phyloP scores from a whole-genome alignment of 2,888 invertebrate genomes.

The Cheilosia urbana region DNA sequence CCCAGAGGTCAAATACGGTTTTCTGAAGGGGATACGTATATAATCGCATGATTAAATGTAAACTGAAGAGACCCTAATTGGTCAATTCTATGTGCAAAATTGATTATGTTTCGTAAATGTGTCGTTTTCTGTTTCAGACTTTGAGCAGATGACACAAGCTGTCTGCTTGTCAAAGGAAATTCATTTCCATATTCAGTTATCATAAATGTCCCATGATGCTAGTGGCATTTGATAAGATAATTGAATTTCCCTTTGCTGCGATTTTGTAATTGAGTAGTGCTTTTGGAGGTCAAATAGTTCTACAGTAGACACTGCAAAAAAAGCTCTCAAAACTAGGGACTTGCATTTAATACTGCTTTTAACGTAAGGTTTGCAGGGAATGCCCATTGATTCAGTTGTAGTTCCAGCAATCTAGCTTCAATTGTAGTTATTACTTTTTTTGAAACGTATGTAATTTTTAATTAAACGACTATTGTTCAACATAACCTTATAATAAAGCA shows the following conservation, averaged over 20 bases:
- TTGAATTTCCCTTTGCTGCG: slow-evolving; percentile 18
- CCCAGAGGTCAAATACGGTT: slow-evolving; percentile 8
- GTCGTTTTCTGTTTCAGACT: background rate
- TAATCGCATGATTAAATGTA: slow-evolving; percentile 61
- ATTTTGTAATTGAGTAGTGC: background rate
- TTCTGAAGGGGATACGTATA: slow-evolving; percentile 32
- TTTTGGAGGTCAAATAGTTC: too few relatives aligned
- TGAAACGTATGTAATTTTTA: too few relatives aligned
- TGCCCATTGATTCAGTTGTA: too few relatives aligned
- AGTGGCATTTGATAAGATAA: slow-evolving; percentile 33
- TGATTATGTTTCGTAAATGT: slow-evolving; percentile 41
- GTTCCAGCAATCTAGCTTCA: too few relatives aligned
- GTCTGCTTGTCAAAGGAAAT: slow-evolving; percentile 21
- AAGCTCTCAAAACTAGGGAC: too few relatives aligned
- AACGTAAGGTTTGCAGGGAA: too few relatives aligned
- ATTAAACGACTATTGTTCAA: too few relatives aligned
- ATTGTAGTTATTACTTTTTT: too few relatives aligned
- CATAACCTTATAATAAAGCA: too few relatives aligned
- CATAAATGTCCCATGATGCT: slow-evolving; percentile 28
- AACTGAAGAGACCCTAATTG: slow-evolving; percentile 54
- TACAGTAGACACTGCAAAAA: too few relatives aligned
- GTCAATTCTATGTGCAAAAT: slow-evolving; percentile 52
- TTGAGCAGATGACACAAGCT: background rate
- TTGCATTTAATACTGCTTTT: too few relatives aligned
- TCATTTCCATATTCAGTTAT: slow-evolving; percentile 8